Evolutionary conservation across 2,113 vertebrate species (phyloP), one percentile per base, ranked within the genome.

Genomic region (Struthio camelus): DNA sequence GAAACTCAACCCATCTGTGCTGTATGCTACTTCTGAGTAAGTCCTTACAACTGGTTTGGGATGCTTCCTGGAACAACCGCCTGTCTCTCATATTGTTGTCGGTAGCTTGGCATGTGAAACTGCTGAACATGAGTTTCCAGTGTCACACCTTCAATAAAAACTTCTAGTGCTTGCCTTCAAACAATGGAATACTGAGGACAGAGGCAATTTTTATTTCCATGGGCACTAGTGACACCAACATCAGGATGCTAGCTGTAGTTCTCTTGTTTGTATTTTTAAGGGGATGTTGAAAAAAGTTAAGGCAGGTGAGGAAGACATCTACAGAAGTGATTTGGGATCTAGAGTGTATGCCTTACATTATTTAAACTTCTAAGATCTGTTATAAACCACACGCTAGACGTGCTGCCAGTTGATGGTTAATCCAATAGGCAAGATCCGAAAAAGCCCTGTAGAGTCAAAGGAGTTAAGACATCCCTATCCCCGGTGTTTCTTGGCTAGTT

Each of bases 311-410:
- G 42, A 50, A 36, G 19, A 69, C 18, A 78, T 28, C 25, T 25
- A 48, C 9, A 61, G 44, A 48, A 62, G 44, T 48, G 17, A 19
- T n/a, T 78, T 27, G 32, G 42, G 54, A 38, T 32, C 23, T 59
- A 30, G 16, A 34, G 53, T 17, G 30, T n/a, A 30, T 27, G 28
- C 28, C 30, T 76, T 34, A 23, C 53, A 8, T 19, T 58, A 32
- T 23, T 51, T 50, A 38, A 30, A 19, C 70, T 28, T 20, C 25
- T 36, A 30, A 72, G 50, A 27, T 38, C 50, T 13, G 22, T 36
- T n/a, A 72, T n/a, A 51, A 53, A 36, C 50, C 14, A 28, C 0
- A 0, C 16, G 18, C n/a, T 28, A 40, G 20, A 30, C 25, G 42
- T 30, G 30, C 18, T 19, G 61, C 89, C 22, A n/a, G 38, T 36